Conservation (phyloP, 1,140 invertebrate genomes). For the Schlechtendalia chinensis region DNA sequence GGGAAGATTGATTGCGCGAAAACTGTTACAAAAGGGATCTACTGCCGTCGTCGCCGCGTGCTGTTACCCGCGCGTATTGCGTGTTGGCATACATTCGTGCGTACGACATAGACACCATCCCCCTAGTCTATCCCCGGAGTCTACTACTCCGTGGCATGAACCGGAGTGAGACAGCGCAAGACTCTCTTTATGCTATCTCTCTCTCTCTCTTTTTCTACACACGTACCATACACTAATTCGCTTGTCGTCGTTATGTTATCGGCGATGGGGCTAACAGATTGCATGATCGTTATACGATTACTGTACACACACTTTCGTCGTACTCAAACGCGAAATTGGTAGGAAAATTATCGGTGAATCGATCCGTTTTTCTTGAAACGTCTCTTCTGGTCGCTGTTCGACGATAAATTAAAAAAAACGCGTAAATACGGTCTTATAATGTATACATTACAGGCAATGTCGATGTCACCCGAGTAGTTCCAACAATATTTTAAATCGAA, state of each 20-base stretch:
- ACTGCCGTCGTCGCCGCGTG: neutral
- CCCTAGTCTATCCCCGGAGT: no score
- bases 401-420: no score
- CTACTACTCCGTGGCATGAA: neutral
- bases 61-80: neutral
- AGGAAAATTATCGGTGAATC: neutral
- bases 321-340: neutral
- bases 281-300: constrained; percentile 22
- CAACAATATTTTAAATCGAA: no score
- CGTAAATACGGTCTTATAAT: no score
- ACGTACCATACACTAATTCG: constrained; percentile 9
- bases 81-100: neutral
- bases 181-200: neutral
- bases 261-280: constrained; percentile 10
- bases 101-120: neutral
- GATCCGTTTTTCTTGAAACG: neutral
- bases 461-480: no score
- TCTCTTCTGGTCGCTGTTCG: no score
- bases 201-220: no score
- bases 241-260: constrained; percentile 14
- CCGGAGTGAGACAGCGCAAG: neutral
- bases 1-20: constrained; percentile 41
- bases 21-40: constrained; percentile 33
- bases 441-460: no score
- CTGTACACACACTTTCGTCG: neutral